Conservation (phyloP, 2,888 invertebrate species). For the Pristionchus maxplancki region DNA sequence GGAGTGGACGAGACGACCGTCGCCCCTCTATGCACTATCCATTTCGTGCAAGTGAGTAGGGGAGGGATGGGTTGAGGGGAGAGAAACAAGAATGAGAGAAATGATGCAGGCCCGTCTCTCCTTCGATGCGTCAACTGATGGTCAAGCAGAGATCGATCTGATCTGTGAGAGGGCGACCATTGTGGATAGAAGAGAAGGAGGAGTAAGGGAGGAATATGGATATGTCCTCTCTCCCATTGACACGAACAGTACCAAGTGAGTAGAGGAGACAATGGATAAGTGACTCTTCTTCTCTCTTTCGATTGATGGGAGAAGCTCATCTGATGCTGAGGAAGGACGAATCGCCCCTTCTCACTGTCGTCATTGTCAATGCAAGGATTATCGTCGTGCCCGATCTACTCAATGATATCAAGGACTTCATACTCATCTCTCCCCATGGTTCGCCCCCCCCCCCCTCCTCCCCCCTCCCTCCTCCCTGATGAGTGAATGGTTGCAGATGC, state of each 20-base stretch:
- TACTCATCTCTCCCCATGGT: slow-evolving; percentile 63
- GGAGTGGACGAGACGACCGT: not conserved
- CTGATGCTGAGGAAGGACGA: slow-evolving; percentile 73
- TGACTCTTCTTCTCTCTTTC: not conserved
- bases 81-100: not conserved
- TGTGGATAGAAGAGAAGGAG: slow-evolving; percentile 77
- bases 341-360: slow-evolving; percentile 68
- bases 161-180: slow-evolving; percentile 79
- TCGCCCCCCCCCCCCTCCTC: too few relatives aligned
- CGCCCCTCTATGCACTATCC: slow-evolving; percentile 41
- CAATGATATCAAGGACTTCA: slow-evolving; percentile 70
- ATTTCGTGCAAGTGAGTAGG: slow-evolving; percentile 49
- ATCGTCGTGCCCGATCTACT: slow-evolving; percentile 74
- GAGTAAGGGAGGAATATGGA: slow-evolving; percentile 42
- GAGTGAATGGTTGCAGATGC: not conserved
- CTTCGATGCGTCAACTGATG: slow-evolving; percentile 80
- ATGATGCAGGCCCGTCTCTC: slow-evolving; percentile 70
- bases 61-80: too few relatives aligned
- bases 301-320: slow-evolving; percentile 71
- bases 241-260: slow-evolving; percentile 63
- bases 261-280: slow-evolving; percentile 52
- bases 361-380: slow-evolving; percentile 68
- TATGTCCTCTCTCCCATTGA: slow-evolving; percentile 39
- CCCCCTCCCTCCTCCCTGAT: too few relatives aligned
- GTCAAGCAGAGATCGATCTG: slow-evolving; percentile 79